Conservation (phyloP, 2,797 vertebrate genomes). For the Poeciliopsis gracilis region DNA sequence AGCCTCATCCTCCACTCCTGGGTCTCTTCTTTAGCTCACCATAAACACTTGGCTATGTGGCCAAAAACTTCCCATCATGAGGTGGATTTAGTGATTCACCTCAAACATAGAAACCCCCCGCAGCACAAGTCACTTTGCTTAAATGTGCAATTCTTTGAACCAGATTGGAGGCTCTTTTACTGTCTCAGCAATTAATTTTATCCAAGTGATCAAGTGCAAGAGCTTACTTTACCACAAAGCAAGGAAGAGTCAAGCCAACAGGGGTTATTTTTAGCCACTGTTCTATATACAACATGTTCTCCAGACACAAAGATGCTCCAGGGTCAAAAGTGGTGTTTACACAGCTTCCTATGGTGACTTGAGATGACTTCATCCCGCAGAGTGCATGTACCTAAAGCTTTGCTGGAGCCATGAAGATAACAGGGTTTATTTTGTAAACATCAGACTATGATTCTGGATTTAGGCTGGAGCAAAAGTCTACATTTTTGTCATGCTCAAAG, state of each 20-base stretch:
- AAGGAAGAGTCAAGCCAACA: constrained; percentile 38
- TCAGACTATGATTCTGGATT: background rate
- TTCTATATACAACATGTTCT: constrained; percentile 71
- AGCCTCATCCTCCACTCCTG: constrained; percentile 28
- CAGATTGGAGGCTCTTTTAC: constrained; percentile 22
- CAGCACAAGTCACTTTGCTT: background rate
- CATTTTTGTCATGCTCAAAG: background rate
- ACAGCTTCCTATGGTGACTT: constrained; percentile 47
- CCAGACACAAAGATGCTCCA: constrained; percentile 54
- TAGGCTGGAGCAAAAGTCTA: background rate
- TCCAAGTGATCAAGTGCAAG: constrained; percentile 52
- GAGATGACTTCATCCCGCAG: constrained; percentile 32
- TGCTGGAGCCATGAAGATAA: background rate
- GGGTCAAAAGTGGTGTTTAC: constrained; percentile 63
- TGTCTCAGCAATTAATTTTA: constrained; percentile 37
- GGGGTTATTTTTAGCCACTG: constrained; percentile 72
- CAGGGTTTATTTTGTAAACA: background rate
- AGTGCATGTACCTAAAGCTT: constrained; percentile 22
- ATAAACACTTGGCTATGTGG: constrained; percentile 4
- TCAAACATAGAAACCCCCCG: background rate
- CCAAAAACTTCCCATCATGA: background rate
- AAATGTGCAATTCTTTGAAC: constrained; percentile 5
- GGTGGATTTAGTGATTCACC: constrained; percentile 11
- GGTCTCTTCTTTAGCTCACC: constrained; percentile 17
- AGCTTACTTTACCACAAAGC: constrained; percentile 46